Percentiles rank a stretch among this genome's conserved stretches.
phyloP scores from a whole-genome alignment of 2,888 invertebrate species.

The Drosophila longiperda region DNA sequence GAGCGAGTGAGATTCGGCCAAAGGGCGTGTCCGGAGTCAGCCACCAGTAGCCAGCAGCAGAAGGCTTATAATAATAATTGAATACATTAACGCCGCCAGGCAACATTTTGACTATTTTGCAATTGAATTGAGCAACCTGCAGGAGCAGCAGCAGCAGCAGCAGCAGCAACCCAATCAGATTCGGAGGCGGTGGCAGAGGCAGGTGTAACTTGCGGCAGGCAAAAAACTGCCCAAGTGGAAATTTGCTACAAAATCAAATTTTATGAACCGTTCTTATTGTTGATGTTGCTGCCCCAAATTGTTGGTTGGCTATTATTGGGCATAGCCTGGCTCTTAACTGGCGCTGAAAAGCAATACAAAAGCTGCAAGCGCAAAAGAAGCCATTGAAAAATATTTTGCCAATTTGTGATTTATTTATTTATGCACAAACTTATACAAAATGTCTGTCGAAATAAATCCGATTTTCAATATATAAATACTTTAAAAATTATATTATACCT shows the following conservation, averaged over 20 bases:
- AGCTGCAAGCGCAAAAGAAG: not conserved
- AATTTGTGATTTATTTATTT: conserved; percentile 17
- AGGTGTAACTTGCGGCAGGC: conserved; percentile 54
- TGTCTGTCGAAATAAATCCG: not conserved
- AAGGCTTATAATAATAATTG: conserved; percentile 77
- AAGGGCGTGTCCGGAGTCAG: conserved; percentile 25
- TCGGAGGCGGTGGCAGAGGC: conserved; percentile 35
- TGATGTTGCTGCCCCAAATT: conserved; percentile 26
- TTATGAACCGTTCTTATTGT: conserved; percentile 36
- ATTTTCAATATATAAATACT: not conserved
- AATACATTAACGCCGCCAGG: conserved; percentile 59
- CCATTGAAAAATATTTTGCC: conserved; percentile 1
- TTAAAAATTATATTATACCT: not conserved
- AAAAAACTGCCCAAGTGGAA: conserved; percentile 53
- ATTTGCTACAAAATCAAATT: conserved; percentile 56
- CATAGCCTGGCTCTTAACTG: conserved; percentile 14
- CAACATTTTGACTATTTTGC: conserved; percentile 58
- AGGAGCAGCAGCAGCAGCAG: not conserved
- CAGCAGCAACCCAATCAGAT: conserved; percentile 1
- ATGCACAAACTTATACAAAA: not conserved
- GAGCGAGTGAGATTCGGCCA: conserved; percentile 16
- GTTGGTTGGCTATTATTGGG: conserved; percentile 40
- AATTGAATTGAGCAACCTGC: conserved; percentile 58
- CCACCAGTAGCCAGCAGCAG: conserved; percentile 28
- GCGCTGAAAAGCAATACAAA: conserved; percentile 25